phyloP scores from a whole-genome alignment of 2,888 invertebrate species.

The Meta bourneti region DNA sequence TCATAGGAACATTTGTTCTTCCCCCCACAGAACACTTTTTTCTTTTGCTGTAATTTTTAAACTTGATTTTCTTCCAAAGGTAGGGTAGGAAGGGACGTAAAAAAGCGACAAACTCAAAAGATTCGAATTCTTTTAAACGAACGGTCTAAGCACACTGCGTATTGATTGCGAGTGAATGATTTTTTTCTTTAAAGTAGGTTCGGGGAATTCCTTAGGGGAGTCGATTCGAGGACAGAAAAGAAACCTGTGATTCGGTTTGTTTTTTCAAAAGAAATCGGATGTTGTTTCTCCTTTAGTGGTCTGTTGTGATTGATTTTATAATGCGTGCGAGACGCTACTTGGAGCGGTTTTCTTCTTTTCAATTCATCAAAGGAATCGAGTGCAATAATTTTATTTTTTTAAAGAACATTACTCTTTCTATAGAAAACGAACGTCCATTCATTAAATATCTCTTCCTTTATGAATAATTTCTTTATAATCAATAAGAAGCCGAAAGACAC shows the following conservation, averaged over 20 bases:
- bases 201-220: constrained; percentile 45
- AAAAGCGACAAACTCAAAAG: constrained; percentile 62
- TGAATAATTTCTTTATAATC: neutral
- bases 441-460: neutral
- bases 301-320: constrained; percentile 70
- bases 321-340: constrained; percentile 43
- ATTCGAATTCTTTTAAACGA: constrained; percentile 58
- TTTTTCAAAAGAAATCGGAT: neutral
- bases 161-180: constrained; percentile 52
- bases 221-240: constrained; percentile 31
- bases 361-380: constrained; percentile 24
- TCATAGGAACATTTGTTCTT: constrained; percentile 72
- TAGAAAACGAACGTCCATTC: neutral
- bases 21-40: constrained; percentile 49
- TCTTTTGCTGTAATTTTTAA: constrained; percentile 16
- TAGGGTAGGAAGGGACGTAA: neutral
- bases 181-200: constrained; percentile 40
- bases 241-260: constrained; percentile 51
- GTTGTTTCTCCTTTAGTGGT: constrained; percentile 13
- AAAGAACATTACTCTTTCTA: neutral
- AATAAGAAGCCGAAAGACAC: neutral
- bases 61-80: constrained; percentile 22
- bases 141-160: constrained; percentile 52
- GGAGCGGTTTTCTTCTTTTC: constrained; percentile 15
- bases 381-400: neutral